A percentile compares a stretch with the other conserved stretches of the same genome.
These are phyloP conservation scores for Dryobotodes eremita DNA, from an alignment of 2,888 invertebrate species.

Conservation along the genomic window DNA sequence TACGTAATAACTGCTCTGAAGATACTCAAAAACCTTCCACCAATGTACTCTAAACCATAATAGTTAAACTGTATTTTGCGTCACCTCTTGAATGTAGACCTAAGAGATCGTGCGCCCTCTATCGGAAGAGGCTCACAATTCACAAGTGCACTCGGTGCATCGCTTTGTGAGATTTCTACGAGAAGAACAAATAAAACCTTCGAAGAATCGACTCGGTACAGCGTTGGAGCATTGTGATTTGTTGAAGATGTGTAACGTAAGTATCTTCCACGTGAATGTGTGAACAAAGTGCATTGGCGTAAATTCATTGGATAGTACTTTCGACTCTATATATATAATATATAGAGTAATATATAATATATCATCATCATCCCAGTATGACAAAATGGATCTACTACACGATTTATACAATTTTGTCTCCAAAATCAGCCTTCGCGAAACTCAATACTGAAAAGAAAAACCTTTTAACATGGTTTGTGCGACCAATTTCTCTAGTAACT, in stretches of 20 bases:
- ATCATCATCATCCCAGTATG: too few species aligned
- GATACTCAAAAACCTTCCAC: not conserved
- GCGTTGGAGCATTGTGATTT: slow-evolving; percentile 46
- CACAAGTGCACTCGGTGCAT: slow-evolving; percentile 62
- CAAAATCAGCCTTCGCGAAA: too few species aligned
- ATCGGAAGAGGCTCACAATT: slow-evolving; percentile 55
- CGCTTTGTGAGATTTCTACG: slow-evolving; percentile 60
- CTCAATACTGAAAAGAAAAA: too few species aligned
- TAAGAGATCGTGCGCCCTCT: slow-evolving; percentile 57
- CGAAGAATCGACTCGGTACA: slow-evolving; percentile 41
- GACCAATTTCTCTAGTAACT: not conserved
- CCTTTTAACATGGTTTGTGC: not conserved
- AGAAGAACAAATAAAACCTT: slow-evolving; percentile 60
- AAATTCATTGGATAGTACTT: not conserved
- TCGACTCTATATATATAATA: too few species aligned
- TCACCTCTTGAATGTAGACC: slow-evolving; percentile 54
- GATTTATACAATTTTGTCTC: too few species aligned
- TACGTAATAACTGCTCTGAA: not conserved
- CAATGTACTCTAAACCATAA: slow-evolving; percentile 24
- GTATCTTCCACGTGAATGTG: slow-evolving; percentile 11
- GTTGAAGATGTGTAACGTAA: slow-evolving; percentile 32
- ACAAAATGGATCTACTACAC: too few species aligned
- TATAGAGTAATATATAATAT: too few species aligned
- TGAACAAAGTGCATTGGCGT: not conserved
- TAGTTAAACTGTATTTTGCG: slow-evolving; percentile 48